These are phyloP conservation scores for Connochaetes taurinus DNA, from an alignment of 2,113 vertebrate genomes.

Conservation along the genomic window DNA sequence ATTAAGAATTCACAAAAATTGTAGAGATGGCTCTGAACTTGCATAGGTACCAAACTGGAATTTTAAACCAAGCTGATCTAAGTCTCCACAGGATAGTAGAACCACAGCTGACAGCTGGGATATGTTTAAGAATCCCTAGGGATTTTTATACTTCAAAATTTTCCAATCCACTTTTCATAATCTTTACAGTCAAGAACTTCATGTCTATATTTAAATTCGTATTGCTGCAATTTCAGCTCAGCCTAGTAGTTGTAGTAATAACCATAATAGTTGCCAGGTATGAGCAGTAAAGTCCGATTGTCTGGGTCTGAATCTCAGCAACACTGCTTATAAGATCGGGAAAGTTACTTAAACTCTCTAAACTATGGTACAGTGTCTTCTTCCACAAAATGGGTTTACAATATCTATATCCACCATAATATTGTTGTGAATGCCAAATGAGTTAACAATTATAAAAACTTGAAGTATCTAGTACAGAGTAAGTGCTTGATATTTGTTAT, in stretches of 20 bases:
- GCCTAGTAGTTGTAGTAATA: slow-evolving; percentile 20
- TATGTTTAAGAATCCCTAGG: neutral
- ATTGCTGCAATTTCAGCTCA: slow-evolving; percentile 31
- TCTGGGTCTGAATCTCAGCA: slow-evolving; percentile 11
- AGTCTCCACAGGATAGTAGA: neutral
- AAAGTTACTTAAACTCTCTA: neutral
- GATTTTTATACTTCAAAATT: slow-evolving; percentile 7
- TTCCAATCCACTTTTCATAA: slow-evolving; percentile 6
- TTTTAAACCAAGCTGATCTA: neutral
- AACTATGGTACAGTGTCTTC: neutral
- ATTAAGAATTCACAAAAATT: neutral
- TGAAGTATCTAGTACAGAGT: neutral
- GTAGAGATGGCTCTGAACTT: neutral
- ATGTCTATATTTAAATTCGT: slow-evolving; percentile 37
- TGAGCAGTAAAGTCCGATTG: slow-evolving; percentile 8
- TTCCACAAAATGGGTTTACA: neutral
- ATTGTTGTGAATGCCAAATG: neutral
- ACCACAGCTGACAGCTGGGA: neutral
- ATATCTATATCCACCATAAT: neutral
- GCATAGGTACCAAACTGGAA: neutral
- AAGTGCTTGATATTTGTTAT: neutral
- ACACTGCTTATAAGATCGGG: neutral
- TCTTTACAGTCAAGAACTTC: slow-evolving; percentile 12
- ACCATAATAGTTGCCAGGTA: slow-evolving; percentile 28
- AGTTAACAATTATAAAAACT: neutral